phyloP scores from a whole-genome alignment of 2,113 vertebrate species.

The Engystomops pustulosus region DNA sequence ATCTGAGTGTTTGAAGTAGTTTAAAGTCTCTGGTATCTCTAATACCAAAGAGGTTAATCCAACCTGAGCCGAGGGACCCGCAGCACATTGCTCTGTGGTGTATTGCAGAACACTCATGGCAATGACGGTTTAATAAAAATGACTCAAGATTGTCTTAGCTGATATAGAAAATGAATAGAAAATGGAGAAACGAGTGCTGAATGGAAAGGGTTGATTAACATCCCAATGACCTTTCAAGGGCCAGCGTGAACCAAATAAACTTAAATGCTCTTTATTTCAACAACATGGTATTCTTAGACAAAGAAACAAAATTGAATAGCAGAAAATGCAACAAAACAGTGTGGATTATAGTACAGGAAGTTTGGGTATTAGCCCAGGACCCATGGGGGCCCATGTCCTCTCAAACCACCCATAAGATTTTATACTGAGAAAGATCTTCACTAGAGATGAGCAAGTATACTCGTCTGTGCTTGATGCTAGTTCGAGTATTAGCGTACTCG shows the following conservation, averaged over 20 bases:
- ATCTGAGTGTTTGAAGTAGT: constrained; percentile 46
- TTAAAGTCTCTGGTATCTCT: constrained; percentile 51
- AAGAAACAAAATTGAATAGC: too few relatives aligned
- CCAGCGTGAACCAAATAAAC: not conserved
- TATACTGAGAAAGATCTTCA: too few relatives aligned
- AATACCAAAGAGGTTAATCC: constrained; percentile 58
- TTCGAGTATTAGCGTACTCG: too few relatives aligned
- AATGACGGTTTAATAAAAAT: constrained; percentile 43
- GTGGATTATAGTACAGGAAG: too few relatives aligned
- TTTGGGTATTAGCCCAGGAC: too few relatives aligned
- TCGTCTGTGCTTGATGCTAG: too few relatives aligned
- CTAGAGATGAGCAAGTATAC: too few relatives aligned
- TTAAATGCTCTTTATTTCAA: not conserved
- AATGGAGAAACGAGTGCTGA: not conserved
- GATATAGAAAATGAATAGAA: constrained; percentile 34
- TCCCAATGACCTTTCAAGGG: constrained; percentile 14
- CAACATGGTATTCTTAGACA: too few relatives aligned
- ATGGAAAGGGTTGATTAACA: not conserved
- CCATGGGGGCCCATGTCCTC: too few relatives aligned
- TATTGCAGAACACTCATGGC: constrained; percentile 31
- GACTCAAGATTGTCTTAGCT: constrained; percentile 36
- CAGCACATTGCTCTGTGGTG: constrained; percentile 25
- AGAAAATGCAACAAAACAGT: too few relatives aligned
- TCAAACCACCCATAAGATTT: too few relatives aligned
- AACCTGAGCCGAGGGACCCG: constrained; percentile 19